Evolutionary conservation across 2,888 invertebrate species (phyloP), one percentile per base, ranked within the genome.

Genomic region (Brachyopa scutellaris): DNA sequence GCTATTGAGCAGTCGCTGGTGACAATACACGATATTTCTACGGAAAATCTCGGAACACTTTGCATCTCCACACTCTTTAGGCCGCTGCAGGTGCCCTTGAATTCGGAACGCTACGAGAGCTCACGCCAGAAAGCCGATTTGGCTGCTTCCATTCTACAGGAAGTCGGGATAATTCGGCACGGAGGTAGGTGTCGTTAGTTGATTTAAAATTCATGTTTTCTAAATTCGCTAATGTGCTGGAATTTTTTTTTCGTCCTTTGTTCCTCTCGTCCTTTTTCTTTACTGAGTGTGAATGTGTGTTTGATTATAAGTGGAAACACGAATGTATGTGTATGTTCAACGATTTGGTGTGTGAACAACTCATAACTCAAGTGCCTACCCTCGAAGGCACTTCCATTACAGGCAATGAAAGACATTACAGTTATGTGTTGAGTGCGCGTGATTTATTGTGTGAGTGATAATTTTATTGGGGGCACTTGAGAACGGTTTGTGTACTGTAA

Each of bases 111-210:
- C 45, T 96, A 94, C 92, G 95, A 95, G 88, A 92, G 94, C 8
- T 94, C 95, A 13, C 92, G 95, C 83, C 95, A 96, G 87, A 94
- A 96, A 87, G 94, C 95, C 40, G 96, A 96, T 88, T 92, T 96
- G 85, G 94, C 95, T 2, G 95, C 96, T 45, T 93, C 93, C 84
- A 92, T 96, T 80, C 91, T 96, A 2, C 94, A 94, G 86, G 95
- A 95, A 88, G 92, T 96, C 29, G 95, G 95, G 55, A 91, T 93
- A 36, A 91, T 92, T 70, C 92, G 92, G 84, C 93, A 95, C 88
- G 93, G 91, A 84, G 93, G 93, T 93, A 88, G 90, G 90, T 88
- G n/a, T 17, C 19, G 4, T 2, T 9, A 47, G 26, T 26, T 8
- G 8, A 61, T 61, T 53, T 69, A 7, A 47, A 55, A 69, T 76